Evolutionary conservation across 2,888 invertebrate genomes (phyloP).

Genomic region (Platycheirus rosarum): DNA sequence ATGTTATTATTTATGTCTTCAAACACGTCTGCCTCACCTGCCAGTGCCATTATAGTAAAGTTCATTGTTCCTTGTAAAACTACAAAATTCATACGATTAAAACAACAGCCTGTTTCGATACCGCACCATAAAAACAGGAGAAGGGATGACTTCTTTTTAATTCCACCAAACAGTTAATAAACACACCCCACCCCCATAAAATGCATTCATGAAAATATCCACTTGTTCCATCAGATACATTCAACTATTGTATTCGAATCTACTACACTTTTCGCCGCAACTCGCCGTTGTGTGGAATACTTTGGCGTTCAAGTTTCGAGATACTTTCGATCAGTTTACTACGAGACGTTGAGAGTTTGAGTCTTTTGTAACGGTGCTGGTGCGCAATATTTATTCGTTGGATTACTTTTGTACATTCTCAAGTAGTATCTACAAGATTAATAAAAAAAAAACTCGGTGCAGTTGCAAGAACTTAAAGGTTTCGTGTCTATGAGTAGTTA

Average conservation of each 20-base stretch:
- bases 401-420: neutral
- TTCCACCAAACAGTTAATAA: slow-evolving; percentile 22
- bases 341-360: slow-evolving; percentile 64
- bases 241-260: slow-evolving; percentile 18
- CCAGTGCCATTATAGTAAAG: slow-evolving; percentile 2
- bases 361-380: slow-evolving; percentile 40
- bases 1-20: no score
- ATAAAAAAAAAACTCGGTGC: neutral
- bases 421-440: neutral
- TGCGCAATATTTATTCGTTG: slow-evolving; percentile 23
- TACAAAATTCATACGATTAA: neutral
- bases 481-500: neutral
- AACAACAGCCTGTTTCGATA: slow-evolving; percentile 15
- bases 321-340: slow-evolving; percentile 72
- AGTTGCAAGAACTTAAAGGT: neutral
- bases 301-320: slow-evolving; percentile 48
- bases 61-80: slow-evolving; percentile 35
- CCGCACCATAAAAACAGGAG: slow-evolving; percentile 20
- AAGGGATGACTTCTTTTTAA: slow-evolving; percentile 52
- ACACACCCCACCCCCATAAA: slow-evolving; percentile 37
- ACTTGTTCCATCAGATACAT: slow-evolving; percentile 41
- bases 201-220: slow-evolving; percentile 22
- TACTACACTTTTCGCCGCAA: slow-evolving; percentile 52
- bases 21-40: neutral
- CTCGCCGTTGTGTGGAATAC: slow-evolving; percentile 46